Evolutionary conservation across 2,888 invertebrate species (phyloP).

Genomic region (Sabatieria punctata): DNA sequence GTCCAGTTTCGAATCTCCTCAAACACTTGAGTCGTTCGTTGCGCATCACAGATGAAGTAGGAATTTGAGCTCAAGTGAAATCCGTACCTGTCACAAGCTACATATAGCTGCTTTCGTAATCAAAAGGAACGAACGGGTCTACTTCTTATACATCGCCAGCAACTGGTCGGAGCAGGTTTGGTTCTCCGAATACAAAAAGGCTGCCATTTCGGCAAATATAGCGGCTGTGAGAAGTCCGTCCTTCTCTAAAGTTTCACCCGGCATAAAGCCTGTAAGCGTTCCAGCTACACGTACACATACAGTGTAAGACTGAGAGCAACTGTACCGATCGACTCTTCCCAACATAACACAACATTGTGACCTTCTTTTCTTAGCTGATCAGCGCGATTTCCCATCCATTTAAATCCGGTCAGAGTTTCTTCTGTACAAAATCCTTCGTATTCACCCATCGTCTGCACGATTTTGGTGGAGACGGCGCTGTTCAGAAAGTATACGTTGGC

Average conservation of each 20-base stretch:
- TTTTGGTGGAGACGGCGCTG: constrained; percentile 91
- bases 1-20: constrained; percentile 57
- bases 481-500: constrained; percentile 61
- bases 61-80: constrained; percentile 70
- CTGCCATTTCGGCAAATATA: constrained; percentile 54
- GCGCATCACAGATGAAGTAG: constrained; percentile 63
- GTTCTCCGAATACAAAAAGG: constrained; percentile 44
- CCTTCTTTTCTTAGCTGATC: constrained; percentile 51
- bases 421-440: constrained; percentile 43
- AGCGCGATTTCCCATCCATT: constrained; percentile 92
- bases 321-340: constrained; percentile 82
- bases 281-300: background rate
- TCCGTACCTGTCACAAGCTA: constrained; percentile 49
- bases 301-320: too few species aligned
- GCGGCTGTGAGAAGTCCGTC: constrained; percentile 85
- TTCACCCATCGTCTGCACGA: constrained; percentile 60
- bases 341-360: constrained; percentile 71
- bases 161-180: constrained; percentile 41
- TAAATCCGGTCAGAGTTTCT: constrained; percentile 94
- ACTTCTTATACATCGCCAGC: constrained; percentile 54
- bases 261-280: constrained; percentile 54
- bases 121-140: constrained; percentile 9
- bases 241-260: constrained; percentile 52
- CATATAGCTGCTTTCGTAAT: constrained; percentile 4
- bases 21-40: constrained; percentile 56